These are phyloP conservation scores for Melanotaenia boesemani DNA, from an alignment of 2,797 vertebrate species.

Conservation along the genomic window DNA sequence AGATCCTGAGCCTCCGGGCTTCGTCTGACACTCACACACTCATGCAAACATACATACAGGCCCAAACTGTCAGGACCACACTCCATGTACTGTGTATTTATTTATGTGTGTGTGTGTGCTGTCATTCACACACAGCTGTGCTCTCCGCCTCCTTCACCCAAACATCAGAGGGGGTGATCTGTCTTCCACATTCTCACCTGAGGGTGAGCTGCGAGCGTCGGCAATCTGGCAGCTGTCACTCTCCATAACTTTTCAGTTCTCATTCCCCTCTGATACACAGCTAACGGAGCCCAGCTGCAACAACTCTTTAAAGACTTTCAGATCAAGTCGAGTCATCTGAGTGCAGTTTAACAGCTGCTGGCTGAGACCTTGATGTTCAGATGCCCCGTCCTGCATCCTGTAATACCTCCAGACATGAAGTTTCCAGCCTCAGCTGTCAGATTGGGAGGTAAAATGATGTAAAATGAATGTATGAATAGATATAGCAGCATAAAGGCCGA, in stretches of 20 bases:
- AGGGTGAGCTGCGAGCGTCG: slow-evolving; percentile 63
- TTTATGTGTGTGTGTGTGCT: too few relatives aligned
- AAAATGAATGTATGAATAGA: too few relatives aligned
- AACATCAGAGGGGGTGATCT: slow-evolving; percentile 72
- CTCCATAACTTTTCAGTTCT: slow-evolving; percentile 71
- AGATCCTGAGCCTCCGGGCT: slow-evolving; percentile 73
- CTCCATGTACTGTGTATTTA: too few relatives aligned
- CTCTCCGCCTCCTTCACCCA: slow-evolving; percentile 48
- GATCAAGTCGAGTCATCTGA: slow-evolving; percentile 63
- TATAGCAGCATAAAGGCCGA: too few relatives aligned
- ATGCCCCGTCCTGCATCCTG: not conserved
- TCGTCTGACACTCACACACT: slow-evolving; percentile 52
- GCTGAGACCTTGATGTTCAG: slow-evolving; percentile 50
- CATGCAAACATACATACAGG: slow-evolving; percentile 14
- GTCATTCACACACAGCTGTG: slow-evolving; percentile 71
- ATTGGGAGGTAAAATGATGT: too few relatives aligned
- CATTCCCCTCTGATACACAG: slow-evolving; percentile 65
- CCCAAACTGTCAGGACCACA: slow-evolving; percentile 34
- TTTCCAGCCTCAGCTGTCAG: too few relatives aligned
- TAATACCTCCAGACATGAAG: too few relatives aligned
- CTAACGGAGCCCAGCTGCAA: slow-evolving; percentile 25
- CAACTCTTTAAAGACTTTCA: slow-evolving; percentile 72
- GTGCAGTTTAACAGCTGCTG: slow-evolving; percentile 62
- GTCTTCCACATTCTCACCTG: slow-evolving; percentile 72
- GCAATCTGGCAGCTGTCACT: slow-evolving; percentile 80